These are phyloP conservation scores for Buceros bicornis DNA, from an alignment of 2,797 vertebrate species.

Conservation along the genomic window DNA sequence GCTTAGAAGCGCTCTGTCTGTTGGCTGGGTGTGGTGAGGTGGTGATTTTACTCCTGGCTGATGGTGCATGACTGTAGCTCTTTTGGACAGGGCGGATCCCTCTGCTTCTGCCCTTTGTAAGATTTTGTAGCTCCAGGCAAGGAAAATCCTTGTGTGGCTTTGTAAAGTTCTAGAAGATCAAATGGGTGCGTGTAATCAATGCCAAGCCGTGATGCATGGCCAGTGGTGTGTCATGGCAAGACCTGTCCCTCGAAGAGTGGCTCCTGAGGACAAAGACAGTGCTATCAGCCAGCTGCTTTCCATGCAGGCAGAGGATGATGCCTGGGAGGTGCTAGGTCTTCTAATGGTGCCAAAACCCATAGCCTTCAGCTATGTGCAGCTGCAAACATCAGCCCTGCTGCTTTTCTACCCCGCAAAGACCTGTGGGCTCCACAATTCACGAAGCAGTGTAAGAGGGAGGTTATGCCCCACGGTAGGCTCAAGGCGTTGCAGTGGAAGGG, in stretches of 20 bases:
- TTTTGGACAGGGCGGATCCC: not conserved
- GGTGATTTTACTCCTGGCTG: not conserved
- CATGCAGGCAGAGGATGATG: not conserved
- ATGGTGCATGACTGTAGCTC: not conserved
- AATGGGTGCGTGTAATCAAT: not conserved
- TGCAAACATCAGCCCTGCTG: not conserved
- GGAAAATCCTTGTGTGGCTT: not conserved
- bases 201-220: not conserved
- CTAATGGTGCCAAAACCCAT: rapidly evolving
- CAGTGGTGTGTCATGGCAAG: not conserved
- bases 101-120: not conserved
- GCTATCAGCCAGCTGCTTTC: not conserved
- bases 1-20: not conserved
- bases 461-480: rapidly evolving
- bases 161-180: not conserved
- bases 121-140: not conserved
- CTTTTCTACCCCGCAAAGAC: not conserved
- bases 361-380: rapidly evolving
- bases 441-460: rapidly evolving
- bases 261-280: rapidly evolving
- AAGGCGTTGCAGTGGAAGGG: no score
- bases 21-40: not conserved
- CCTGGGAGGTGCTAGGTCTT: not conserved
- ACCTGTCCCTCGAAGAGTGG: not conserved
- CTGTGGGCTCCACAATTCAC: not conserved